Conservation (phyloP, 2,797 vertebrate species). For the Acropternis orthonyx region DNA sequence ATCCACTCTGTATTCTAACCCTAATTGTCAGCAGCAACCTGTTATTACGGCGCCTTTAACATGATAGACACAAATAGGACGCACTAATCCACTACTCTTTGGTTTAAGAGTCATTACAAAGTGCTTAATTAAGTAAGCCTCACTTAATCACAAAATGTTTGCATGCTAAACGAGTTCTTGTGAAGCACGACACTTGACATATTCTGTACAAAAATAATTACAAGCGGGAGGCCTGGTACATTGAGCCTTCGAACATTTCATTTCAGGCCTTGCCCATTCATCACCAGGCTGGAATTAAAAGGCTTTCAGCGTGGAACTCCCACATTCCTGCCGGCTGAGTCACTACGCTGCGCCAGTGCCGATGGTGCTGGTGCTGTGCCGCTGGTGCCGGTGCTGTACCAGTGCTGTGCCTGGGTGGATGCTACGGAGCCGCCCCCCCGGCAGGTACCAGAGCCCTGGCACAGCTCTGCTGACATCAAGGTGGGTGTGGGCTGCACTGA, state of each 20-base stretch:
- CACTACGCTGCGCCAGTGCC: neutral
- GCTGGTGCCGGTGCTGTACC: too few relatives aligned
- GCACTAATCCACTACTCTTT: constrained; percentile 74
- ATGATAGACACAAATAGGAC: constrained; percentile 56
- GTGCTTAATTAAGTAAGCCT: constrained; percentile 83
- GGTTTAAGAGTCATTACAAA: constrained; percentile 81
- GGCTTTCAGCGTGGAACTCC: constrained; percentile 61
- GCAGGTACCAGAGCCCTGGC: neutral
- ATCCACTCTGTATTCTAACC: constrained; percentile 34
- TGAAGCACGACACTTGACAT: constrained; percentile 76
- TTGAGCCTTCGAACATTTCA: constrained; percentile 46
- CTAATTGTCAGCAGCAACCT: constrained; percentile 40
- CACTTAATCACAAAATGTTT: constrained; percentile 82
- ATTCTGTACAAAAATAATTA: constrained; percentile 75
- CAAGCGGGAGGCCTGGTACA: constrained; percentile 49
- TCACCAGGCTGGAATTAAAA: constrained; percentile 68
- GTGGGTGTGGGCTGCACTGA: rapidly evolving
- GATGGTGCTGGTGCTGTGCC: neutral
- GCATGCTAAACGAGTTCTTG: constrained; percentile 75
- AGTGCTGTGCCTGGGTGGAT: neutral
- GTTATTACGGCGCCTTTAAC: constrained; percentile 48
- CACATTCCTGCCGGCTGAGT: constrained; percentile 70
- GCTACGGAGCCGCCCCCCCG: neutral
- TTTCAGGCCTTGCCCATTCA: constrained; percentile 68
- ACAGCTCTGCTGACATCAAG: neutral